Base-by-base conservation (phyloP, 2,888 invertebrate species). In the Macrophya alboannulata region DNA sequence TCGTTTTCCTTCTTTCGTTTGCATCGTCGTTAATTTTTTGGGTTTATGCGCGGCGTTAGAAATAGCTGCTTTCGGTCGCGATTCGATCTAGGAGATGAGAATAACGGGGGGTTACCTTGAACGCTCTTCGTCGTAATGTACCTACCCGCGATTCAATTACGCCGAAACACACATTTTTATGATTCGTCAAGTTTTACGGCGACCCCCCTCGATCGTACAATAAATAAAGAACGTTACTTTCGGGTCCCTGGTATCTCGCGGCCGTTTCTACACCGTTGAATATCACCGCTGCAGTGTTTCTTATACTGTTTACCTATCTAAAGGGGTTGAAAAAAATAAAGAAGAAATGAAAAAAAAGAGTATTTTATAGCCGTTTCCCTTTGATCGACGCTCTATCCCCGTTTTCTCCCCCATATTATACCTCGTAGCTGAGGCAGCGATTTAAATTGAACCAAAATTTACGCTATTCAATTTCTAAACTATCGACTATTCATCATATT, bases 151-250 rank as follows among this genome's bases (percentile, higher is more conserved):
- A 77, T 77, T 77, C 77, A 77, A 77, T 77, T 77, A 77, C 55
- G 51, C 25, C 62, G n/a, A 43, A 62, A 59, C n/a, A 31, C 76
- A 55, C 59, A 62, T 62, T 62, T 81, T 81, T 81, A 81, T 25
- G 59, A 81, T 81, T 62, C 81, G 59, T 81, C 81, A 81, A 40
- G 81, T 59, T 77, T 81, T 81, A 81, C 81, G 81, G 43, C 81
- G n/a, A 59, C 40, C 81, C 31, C 31, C 31, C 59, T 37, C 31
- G 62, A 77, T 51, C 77, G 77, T 55, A 37, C 17, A 17, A 77
- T 77, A 77, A 77, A 77, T 37, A 77, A 77, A 51, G n/a, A 51
- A 31, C 55, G 48, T 31, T 74, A 45, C 43, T 10, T 40, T 21
- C 68, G 68, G 68, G 37, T 68, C 68, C 68, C 37, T 17, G 68